Evolutionary conservation across 92 coral and sea anemone genomes (phyloP).

Genomic region (Palythoa caribaeorum): DNA sequence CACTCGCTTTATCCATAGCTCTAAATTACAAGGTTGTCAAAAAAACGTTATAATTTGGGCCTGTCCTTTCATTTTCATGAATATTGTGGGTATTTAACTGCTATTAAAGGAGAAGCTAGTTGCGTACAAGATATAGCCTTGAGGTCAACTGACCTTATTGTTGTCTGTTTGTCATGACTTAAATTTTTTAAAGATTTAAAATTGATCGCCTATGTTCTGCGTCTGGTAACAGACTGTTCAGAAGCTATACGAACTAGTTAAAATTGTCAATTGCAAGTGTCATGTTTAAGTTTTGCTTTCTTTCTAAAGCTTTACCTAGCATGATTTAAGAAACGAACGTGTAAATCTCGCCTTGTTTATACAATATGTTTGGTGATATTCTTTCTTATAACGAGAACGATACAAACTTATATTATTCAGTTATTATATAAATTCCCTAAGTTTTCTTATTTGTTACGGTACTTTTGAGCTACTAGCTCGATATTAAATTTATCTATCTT

Average conservation of each 20-base stretch:
- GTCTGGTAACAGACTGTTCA: not conserved
- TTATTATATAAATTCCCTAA: too few relatives aligned
- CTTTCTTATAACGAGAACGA: too few relatives aligned
- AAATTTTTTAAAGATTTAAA: not conserved
- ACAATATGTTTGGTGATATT: too few relatives aligned
- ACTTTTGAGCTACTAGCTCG: too few relatives aligned
- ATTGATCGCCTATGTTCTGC: not conserved
- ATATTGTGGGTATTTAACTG: not conserved
- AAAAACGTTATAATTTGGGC: not conserved
- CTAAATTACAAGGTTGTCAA: not conserved
- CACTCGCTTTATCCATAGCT: not conserved
- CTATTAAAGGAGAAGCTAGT: not conserved
- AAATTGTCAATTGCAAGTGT: too few relatives aligned
- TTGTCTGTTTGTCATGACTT: not conserved
- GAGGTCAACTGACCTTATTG: slow-evolving; percentile 13
- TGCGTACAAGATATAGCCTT: not conserved
- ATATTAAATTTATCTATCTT: too few relatives aligned
- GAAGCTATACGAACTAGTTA: not conserved
- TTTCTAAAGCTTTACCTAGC: not conserved
- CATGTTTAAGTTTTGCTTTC: not conserved
- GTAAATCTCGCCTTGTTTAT: too few relatives aligned
- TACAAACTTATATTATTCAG: too few relatives aligned
- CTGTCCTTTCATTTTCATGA: not conserved
- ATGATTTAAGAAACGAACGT: too few relatives aligned
- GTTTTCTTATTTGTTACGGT: too few relatives aligned